These are phyloP conservation scores for Smutsia temminckii DNA, from an alignment of 2,797 vertebrate genomes.

Conservation along the genomic window DNA sequence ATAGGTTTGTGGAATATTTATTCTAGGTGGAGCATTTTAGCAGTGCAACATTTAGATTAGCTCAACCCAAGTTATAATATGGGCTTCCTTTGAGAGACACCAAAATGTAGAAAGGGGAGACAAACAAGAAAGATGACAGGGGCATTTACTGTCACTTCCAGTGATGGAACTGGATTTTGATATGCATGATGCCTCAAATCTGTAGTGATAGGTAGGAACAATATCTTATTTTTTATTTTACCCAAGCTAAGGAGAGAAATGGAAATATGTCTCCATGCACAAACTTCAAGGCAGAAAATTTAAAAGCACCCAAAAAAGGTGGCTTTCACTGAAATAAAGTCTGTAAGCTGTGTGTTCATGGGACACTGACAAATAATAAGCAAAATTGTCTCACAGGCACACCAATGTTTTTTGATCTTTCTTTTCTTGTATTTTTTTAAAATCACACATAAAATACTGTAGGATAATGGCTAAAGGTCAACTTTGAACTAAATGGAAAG, in stretches of 20 bases:
- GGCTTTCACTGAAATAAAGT: not conserved
- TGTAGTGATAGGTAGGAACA: not conserved
- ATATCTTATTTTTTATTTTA: constrained; percentile 8
- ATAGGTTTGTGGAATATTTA: not conserved
- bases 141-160: not conserved
- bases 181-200: not conserved
- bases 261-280: not conserved
- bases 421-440: not conserved
- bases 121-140: not conserved
- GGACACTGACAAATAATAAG: not conserved
- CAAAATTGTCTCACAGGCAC: not conserved
- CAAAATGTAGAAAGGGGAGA: not conserved
- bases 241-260: not conserved
- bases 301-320: not conserved
- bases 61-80: not conserved
- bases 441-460: not conserved
- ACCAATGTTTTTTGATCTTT: not conserved
- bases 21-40: not conserved
- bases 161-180: not conserved
- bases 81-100: not conserved
- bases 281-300: not conserved
- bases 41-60: not conserved
- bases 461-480: constrained; percentile 16
- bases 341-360: not conserved
- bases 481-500: constrained; percentile 71